These are phyloP conservation scores for Prunella himalayana DNA, from an alignment of 2,113 vertebrate genomes.

Conservation along the genomic window DNA sequence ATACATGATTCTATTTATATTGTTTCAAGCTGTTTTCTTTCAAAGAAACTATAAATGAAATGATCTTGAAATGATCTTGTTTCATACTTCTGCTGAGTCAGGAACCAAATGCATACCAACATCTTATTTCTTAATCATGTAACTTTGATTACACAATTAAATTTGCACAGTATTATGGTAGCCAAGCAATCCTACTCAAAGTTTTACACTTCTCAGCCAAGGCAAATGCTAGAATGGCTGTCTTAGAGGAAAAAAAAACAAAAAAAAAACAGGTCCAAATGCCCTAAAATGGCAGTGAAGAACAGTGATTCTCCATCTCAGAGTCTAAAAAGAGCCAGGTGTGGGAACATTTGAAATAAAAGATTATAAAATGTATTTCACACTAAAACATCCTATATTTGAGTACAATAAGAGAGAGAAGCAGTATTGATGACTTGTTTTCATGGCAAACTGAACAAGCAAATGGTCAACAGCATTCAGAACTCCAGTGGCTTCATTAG, in stretches of 20 bases:
- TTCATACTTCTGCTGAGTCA: neutral
- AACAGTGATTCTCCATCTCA: neutral
- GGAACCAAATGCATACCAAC: neutral
- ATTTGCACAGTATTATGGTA: neutral
- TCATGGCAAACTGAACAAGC: neutral
- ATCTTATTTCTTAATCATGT: neutral
- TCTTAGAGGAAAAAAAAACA: neutral
- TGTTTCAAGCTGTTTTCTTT: neutral
- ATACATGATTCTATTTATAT: neutral
- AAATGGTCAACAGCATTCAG: neutral
- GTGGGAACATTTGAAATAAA: neutral
- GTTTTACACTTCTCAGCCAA: neutral
- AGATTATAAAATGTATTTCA: neutral
- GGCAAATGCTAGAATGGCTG: accelerated
- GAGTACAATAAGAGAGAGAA: neutral
- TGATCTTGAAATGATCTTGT: neutral
- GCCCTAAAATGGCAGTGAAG: neutral
- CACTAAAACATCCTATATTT: neutral
- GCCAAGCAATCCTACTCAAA: neutral
- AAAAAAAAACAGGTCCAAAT: neutral
- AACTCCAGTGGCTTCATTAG: neutral
- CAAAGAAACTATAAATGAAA: neutral
- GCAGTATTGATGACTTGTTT: neutral
- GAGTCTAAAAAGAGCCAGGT: neutral
- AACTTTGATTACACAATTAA: neutral